Conservation (phyloP, 1,140 invertebrate species). For the Drosophila pallidifrons region DNA sequence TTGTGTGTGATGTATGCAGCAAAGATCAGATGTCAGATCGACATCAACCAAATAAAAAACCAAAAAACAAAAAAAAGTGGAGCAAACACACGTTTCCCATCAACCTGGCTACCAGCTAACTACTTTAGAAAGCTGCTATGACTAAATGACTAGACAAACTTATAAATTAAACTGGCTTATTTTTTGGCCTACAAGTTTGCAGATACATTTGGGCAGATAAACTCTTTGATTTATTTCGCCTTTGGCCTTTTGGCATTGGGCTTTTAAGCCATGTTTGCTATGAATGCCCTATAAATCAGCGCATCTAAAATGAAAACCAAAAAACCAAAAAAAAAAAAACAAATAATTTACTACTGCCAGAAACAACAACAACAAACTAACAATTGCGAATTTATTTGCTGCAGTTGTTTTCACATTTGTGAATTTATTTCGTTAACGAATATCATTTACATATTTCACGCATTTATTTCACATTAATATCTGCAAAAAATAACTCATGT, state of each 20-base stretch:
- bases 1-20: no score
- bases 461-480: constrained; percentile 1
- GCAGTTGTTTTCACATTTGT: background rate
- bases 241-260: constrained; percentile 3
- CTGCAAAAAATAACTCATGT: no score
- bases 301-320: background rate
- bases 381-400: background rate
- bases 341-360: background rate
- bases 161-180: constrained; percentile 34
- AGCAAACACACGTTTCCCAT: constrained; percentile 8
- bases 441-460: constrained; percentile 6
- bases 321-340: background rate
- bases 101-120: constrained; percentile 25
- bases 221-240: constrained; percentile 6
- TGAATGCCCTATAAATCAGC: constrained; percentile 21
- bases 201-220: constrained; percentile 26
- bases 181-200: constrained; percentile 20
- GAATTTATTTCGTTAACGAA: background rate
- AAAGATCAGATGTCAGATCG: constrained; percentile 23
- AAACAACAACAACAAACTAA: background rate
- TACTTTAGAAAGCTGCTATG: constrained; percentile 37
- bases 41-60: background rate
- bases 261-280: constrained; percentile 20
- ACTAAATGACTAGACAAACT: constrained; percentile 28
- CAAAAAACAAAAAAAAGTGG: no score